Conservation (phyloP, 2,888 invertebrate species). For the Cerastoderma edule region DNA sequence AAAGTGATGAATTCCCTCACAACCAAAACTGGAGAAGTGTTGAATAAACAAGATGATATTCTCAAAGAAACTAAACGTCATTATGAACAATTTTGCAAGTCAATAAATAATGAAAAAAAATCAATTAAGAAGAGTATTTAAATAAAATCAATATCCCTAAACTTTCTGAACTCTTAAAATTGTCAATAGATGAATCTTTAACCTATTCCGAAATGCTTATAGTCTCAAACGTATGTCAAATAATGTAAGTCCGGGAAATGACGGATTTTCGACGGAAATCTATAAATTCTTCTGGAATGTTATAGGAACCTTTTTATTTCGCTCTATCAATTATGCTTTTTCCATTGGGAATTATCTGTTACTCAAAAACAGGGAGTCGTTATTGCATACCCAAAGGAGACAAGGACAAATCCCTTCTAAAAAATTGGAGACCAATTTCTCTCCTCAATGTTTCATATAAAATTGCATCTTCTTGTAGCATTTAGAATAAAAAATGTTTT, state of each 20-base stretch:
- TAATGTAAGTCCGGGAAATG: slow-evolving; percentile 21
- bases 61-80: too few species aligned
- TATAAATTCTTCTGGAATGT: slow-evolving; percentile 14
- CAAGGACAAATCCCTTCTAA: slow-evolving; percentile 13
- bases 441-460: slow-evolving; percentile 27
- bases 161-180: neutral
- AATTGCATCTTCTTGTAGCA: too few species aligned
- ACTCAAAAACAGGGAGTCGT: slow-evolving; percentile 18
- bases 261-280: slow-evolving; percentile 12
- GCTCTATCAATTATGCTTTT: slow-evolving; percentile 26
- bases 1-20: too few species aligned
- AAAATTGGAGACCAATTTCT: slow-evolving; percentile 39
- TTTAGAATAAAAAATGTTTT: too few species aligned
- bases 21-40: too few species aligned
- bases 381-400: slow-evolving; percentile 26
- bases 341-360: neutral
- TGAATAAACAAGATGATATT: too few species aligned
- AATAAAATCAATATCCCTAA: slow-evolving; percentile 10
- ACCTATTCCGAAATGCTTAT: slow-evolving; percentile 18
- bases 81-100: too few species aligned
- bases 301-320: slow-evolving; percentile 20
- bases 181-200: slow-evolving; percentile 4
- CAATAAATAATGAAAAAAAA: too few species aligned
- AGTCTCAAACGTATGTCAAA: slow-evolving; percentile 14
- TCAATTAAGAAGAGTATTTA: too few species aligned